Base-by-base conservation (phyloP, 2,888 invertebrate species). In the Caenorhabditis sp. region DNA sequence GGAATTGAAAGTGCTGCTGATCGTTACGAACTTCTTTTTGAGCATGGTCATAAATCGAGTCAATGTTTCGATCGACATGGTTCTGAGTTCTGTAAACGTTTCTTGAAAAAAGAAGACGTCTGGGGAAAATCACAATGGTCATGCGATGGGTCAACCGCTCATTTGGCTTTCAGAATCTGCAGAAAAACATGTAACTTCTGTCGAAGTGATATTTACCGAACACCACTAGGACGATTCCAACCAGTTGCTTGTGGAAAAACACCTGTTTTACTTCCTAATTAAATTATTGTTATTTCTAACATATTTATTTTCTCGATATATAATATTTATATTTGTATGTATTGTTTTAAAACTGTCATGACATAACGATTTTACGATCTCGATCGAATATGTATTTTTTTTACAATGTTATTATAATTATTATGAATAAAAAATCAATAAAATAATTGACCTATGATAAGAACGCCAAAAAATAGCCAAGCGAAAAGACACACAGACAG, bases 171-270 rank as follows among this genome's bases (percentile, higher is more conserved):
- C 76, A 72, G 85, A 68, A 80, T 84, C 51, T 85, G 84, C 60
- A 68, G 84, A 36, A 82, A 82, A 66, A 84, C 82, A 17, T 85
- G 85, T 72, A 81, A 83, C 49, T 84, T 78, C 71, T 85, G 85
- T 57, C 72, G 78, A 19, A 31, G 72, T n/a, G 81, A 83, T 58
- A 77, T 84, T 53, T 84, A 84, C 65, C 69, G 77, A 12, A 80
- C 76, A 1, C 68, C 69, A 5, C 60, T 79, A 4, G 76, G 76
- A n/a, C 58, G 76, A 8, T 76, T 76, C 57, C 69, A 76, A 37
- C 76, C 76, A 24, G 76, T 76, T 19, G 49, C 68, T 24, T 76
- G 76, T 60, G 76, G 76, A 50, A 76, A 76, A 26, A 62, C 67
- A 19, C 76, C 76, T 59, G 59, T 76, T 37, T 50, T 76, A 2